phyloP scores from a whole-genome alignment of 1,140 invertebrate species.

The Apis dorsata region DNA sequence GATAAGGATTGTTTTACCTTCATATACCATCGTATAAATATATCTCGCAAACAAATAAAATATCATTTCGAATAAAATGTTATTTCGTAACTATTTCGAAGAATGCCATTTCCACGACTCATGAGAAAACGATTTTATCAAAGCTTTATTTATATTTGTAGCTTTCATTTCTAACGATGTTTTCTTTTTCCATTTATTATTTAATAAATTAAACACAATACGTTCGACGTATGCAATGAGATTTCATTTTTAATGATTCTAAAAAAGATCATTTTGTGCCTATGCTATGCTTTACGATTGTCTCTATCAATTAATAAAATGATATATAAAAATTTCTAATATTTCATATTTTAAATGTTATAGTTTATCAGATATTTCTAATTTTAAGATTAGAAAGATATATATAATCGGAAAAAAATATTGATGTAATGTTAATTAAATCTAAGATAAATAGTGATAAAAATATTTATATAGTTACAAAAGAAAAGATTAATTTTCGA shows the following conservation, averaged over 20 bases:
- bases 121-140: too few species aligned
- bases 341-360: neutral
- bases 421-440: neutral
- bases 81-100: too few species aligned
- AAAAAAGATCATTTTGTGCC: neutral
- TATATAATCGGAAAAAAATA: neutral
- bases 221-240: neutral
- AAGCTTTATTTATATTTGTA: too few species aligned
- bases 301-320: neutral
- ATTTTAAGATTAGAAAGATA: neutral
- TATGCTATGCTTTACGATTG: neutral
- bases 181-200: too few species aligned
- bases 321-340: neutral
- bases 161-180: too few species aligned
- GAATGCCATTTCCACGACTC: too few species aligned
- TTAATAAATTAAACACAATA: too few species aligned
- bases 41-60: too few species aligned
- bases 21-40: too few species aligned
- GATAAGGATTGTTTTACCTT: too few species aligned
- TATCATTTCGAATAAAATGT: too few species aligned
- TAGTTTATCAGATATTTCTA: neutral
- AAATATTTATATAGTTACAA: neutral
- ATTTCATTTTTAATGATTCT: neutral
- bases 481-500: too few species aligned
- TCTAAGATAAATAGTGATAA: neutral